phyloP scores from a whole-genome alignment of 2,888 invertebrate species.

The Lucinisca nassula region DNA sequence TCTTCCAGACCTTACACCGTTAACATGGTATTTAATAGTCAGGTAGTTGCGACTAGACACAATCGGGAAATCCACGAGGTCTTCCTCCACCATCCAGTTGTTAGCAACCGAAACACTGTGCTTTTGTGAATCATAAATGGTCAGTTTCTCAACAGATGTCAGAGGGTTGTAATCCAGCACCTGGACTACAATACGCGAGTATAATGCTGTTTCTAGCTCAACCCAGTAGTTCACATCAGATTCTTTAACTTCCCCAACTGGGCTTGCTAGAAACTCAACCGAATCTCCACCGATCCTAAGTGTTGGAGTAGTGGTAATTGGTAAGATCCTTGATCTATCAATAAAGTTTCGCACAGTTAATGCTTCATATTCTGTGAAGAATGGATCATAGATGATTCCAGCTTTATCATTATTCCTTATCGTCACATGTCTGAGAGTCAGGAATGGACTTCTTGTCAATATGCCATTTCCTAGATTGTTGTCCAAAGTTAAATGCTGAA shows the following conservation, averaged over 20 bases:
- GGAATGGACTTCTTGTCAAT: constrained; percentile 93
- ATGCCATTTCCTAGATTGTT: constrained; percentile 92
- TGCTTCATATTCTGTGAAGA: constrained; percentile 90
- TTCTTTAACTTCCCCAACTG: constrained; percentile 65
- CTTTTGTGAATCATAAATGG: constrained; percentile 76
- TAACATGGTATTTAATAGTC: constrained; percentile 84
- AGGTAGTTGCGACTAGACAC: constrained; percentile 91
- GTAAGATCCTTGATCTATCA: constrained; percentile 67
- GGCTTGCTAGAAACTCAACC: constrained; percentile 78
- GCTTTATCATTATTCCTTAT: constrained; percentile 95
- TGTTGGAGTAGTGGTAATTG: constrained; percentile 54
- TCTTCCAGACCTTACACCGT: constrained; percentile 83
- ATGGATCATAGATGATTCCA: constrained; percentile 97
- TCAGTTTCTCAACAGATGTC: constrained; percentile 83
- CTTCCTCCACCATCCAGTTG: constrained; percentile 89
- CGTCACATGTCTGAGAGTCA: constrained; percentile 90
- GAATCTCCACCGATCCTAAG: constrained; percentile 63
- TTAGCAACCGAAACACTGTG: constrained; percentile 55
- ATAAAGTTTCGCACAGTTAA: constrained; percentile 84
- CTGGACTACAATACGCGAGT: constrained; percentile 78
- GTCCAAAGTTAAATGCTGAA: constrained; percentile 91
- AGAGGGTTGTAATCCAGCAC: constrained; percentile 87
- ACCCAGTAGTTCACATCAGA: constrained; percentile 69
- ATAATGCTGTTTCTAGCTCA: constrained; percentile 60
- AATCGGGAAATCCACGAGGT: constrained; percentile 96